Base-by-base conservation (phyloP, 2,113 vertebrate genomes). In the Pithys albifrons region DNA sequence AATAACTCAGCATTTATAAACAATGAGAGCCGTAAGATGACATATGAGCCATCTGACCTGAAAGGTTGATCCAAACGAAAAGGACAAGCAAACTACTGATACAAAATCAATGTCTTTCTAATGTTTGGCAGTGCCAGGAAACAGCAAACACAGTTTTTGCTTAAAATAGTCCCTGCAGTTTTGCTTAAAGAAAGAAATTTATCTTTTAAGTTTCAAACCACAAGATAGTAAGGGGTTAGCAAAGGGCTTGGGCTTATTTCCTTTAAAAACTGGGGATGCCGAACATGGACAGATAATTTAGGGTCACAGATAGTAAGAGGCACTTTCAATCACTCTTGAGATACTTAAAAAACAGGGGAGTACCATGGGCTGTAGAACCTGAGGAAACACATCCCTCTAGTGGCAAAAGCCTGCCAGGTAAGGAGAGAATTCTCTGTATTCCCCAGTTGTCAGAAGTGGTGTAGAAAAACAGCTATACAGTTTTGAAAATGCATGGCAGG, bases 351-450 rank as follows among this genome's bases (percentile, higher is more conserved):
- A 25, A 14, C 8, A 7, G 4, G 64, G 27, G 8, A 67, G 22
- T 31, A 51, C 31, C 25, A 4, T 0, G 43, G 67, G 17, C 3
- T 1, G 28, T 16, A 48, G 57, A 87, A 55, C 19, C 27, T 4
- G 28, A 83, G 48, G 69, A 81, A 89, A 78, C 54, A 37, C 39
- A 41, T 43, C 96, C 96, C 95, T 91, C 96, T 96, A 95, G 93
- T 69, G 96, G 96, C 76, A 89, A 39, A 58, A 69, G 28, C 16
- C 72, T 74, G 65, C 43, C 29, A 45, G 74, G 20, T 17, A 8
- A 17, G 61, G 54, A 31, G 41, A 24, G 48, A 19, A n/a, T 33
- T n/a, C 10, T 19, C 64, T 1, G 0, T 4, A 25, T n/a, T 57
- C 37, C 41, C 16, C 33, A 14, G 16, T 10, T 70, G 15, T 19